Conservation (phyloP, 1,140 invertebrate genomes). For the Brachionus rotundiformis region DNA sequence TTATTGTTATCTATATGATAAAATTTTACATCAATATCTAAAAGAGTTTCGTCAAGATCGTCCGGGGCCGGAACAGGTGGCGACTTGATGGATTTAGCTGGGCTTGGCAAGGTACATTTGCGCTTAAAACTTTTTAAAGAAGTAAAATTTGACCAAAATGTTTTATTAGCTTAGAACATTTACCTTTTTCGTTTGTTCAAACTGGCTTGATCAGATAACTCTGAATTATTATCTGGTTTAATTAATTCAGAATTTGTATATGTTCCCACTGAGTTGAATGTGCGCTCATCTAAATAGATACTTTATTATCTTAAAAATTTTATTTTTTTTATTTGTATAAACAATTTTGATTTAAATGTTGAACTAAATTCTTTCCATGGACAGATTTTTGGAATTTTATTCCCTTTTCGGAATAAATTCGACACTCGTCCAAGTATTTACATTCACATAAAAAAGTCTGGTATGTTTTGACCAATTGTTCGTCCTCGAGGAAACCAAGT, state of each 20-base stretch:
- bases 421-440: conserved; percentile 38
- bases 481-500: conserved; percentile 41
- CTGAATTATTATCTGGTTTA: background rate
- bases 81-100: background rate
- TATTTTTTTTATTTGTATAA: background rate
- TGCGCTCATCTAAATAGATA: background rate
- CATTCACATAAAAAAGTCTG: conserved; percentile 1
- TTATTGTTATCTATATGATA: too few relatives aligned
- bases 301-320: background rate
- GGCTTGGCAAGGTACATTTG: background rate
- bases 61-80: background rate
- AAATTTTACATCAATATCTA: conserved; percentile 45
- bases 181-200: conserved; percentile 30
- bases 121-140: conserved; percentile 14
- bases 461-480: conserved; percentile 42
- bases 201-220: background rate
- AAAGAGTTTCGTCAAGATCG: conserved; percentile 32
- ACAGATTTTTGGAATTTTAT: conserved; percentile 23
- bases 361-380: conserved; percentile 37
- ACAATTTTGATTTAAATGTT: conserved; percentile 22
- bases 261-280: background rate
- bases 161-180: background rate
- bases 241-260: background rate
- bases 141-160: too few relatives aligned
- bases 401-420: conserved; percentile 9